Evolutionary conservation across 2,797 vertebrate genomes (phyloP).

Genomic region (Myotis pilosus): DNA sequence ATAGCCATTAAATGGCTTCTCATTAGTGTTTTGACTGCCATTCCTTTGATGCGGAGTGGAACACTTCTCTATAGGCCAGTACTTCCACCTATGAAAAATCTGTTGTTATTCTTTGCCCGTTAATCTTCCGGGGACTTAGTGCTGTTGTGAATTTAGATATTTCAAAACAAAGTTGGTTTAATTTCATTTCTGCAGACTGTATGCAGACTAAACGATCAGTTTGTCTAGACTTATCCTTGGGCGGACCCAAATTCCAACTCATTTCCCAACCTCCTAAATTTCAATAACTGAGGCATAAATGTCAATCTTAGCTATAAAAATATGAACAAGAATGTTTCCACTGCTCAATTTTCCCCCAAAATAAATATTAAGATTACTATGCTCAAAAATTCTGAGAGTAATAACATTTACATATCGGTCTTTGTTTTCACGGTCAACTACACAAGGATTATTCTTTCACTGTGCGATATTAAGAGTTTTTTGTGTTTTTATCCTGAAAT

Average conservation of each 20-base stretch:
- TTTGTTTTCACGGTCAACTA: neutral
- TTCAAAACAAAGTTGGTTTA: constrained; percentile 48
- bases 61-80: neutral
- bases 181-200: constrained; percentile 47
- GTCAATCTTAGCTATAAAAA: constrained; percentile 34
- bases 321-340: constrained; percentile 33
- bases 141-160: constrained; percentile 38
- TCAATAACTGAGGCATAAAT: constrained; percentile 51
- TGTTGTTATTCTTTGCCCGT: neutral
- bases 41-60: neutral
- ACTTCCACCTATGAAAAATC: constrained; percentile 30
- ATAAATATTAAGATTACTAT: neutral
- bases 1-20: neutral
- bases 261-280: neutral
- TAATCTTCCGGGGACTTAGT: constrained; percentile 26
- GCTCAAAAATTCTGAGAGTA: neutral
- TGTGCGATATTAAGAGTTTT: neutral
- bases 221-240: neutral
- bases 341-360: neutral
- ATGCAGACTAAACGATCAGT: neutral
- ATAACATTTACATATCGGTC: neutral
- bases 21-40: neutral
- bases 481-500: constrained; percentile 36
- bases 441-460: neutral
- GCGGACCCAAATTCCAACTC: neutral